A percentile compares a stretch with the other conserved stretches of the same genome.
These are phyloP conservation scores for Potamarius usumacintae DNA, from an alignment of 2,113 vertebrate genomes.

Conservation along the genomic window DNA sequence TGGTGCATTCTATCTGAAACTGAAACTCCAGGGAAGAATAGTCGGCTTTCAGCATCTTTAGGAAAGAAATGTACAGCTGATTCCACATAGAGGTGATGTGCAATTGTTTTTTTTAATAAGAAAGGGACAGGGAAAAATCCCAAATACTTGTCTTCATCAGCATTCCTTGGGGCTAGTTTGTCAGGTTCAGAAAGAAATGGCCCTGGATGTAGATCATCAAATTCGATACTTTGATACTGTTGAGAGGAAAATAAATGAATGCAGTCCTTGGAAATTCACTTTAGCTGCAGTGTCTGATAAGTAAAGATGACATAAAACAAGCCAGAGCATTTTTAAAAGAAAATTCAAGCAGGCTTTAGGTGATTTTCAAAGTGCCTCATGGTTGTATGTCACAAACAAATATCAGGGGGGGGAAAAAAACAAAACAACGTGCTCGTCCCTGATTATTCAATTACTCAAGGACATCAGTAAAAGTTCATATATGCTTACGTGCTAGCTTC, in stretches of 20 bases:
- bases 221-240: neutral
- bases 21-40: neutral
- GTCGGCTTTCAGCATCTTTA: neutral
- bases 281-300: conserved; percentile 11
- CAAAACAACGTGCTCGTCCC: neutral
- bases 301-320: conserved; percentile 4
- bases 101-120: neutral
- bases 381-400: neutral
- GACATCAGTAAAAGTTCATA: neutral
- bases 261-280: conserved; percentile 10
- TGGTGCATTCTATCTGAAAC: neutral
- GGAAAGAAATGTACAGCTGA: conserved; percentile 12
- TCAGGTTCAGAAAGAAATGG: conserved; percentile 10
- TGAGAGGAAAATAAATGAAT: neutral
- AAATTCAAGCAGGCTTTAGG: neutral
- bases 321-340: neutral
- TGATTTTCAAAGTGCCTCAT: neutral
- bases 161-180: conserved; percentile 15
- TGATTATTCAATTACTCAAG: conserved; percentile 5
- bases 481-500: neutral
- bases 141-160: conserved; percentile 19
- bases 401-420: neutral
- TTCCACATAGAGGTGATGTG: neutral
- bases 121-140: neutral
- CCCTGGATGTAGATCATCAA: neutral